These are phyloP conservation scores for Sarcophaga rosellei DNA, from an alignment of 2,888 invertebrate species.

Conservation along the genomic window DNA sequence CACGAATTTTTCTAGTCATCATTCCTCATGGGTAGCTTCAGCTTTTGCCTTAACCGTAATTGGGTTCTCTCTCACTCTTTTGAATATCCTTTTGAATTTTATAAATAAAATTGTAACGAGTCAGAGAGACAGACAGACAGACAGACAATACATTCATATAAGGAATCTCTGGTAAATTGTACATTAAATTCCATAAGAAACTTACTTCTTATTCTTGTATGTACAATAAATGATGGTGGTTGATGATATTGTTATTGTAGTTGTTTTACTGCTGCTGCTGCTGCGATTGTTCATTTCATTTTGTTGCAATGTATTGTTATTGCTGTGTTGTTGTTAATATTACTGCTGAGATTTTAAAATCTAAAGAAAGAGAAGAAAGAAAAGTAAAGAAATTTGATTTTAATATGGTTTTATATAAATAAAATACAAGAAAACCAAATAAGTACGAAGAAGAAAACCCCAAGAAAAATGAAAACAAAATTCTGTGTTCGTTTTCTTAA, in stretches of 20 bases:
- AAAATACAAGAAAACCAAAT: no score
- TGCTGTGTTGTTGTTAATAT: constrained; percentile 45
- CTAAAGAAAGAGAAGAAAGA: not conserved
- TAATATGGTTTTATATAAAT: constrained; percentile 9
- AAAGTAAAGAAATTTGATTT: constrained; percentile 46
- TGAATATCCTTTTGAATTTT: no score
- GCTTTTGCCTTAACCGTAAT: no score
- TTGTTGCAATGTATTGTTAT: not conserved
- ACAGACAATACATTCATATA: not conserved
- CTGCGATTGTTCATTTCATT: not conserved
- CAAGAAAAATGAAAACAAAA: constrained; percentile 9
- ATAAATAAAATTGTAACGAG: no score
- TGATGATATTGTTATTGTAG: no score
- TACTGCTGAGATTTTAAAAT: constrained; percentile 40
- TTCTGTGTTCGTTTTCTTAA: not conserved
- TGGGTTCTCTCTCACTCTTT: no score
- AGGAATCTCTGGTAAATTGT: constrained; percentile 11
- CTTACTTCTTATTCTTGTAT: not conserved
- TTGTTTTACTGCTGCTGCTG: not conserved
- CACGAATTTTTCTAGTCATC: no score
- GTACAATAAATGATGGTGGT: no score
- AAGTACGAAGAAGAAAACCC: no score
- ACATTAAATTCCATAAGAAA: constrained; percentile 3
- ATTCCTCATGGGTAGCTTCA: no score
- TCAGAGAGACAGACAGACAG: not conserved